phyloP scores from a whole-genome alignment of 1,140 invertebrate genomes.

The Caenorhabditis inopinata region DNA sequence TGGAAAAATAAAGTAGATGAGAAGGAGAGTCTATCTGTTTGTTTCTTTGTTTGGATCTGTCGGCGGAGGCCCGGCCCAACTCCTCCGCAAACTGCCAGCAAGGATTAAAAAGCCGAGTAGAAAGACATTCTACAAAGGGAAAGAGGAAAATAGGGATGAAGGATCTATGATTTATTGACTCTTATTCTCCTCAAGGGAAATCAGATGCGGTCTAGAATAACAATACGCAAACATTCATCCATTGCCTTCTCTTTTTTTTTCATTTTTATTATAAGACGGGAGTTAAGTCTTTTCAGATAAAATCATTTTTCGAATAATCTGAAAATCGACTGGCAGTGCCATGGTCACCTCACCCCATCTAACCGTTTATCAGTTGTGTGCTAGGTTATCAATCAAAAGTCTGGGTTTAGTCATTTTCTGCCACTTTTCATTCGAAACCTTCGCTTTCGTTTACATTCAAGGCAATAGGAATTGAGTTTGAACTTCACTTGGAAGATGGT shows the following conservation, averaged over 20 bases:
- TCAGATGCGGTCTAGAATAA: no score
- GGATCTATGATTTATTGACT: background rate
- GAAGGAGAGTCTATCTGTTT: background rate
- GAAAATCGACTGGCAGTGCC: background rate
- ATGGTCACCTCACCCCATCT: background rate
- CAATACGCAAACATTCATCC: no score
- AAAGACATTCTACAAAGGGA: background rate
- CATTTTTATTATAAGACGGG: background rate
- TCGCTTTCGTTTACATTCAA: background rate
- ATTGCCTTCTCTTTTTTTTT: background rate
- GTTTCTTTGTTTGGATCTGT: constrained; percentile 14
- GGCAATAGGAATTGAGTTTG: background rate
- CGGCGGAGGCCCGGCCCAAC: background rate
- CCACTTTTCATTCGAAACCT: background rate
- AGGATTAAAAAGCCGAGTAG: background rate
- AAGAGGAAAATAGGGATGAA: background rate
- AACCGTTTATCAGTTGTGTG: background rate
- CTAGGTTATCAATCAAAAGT: constrained; percentile 17
- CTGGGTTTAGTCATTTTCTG: background rate
- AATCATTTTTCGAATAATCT: no score
- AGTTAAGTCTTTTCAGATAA: no score
- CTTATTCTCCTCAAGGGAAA: background rate
- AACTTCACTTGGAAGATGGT: background rate
- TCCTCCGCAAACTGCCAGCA: background rate
- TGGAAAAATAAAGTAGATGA: background rate